Conservation (phyloP, 2,113 vertebrate genomes). For the Daboia siamensis region DNA sequence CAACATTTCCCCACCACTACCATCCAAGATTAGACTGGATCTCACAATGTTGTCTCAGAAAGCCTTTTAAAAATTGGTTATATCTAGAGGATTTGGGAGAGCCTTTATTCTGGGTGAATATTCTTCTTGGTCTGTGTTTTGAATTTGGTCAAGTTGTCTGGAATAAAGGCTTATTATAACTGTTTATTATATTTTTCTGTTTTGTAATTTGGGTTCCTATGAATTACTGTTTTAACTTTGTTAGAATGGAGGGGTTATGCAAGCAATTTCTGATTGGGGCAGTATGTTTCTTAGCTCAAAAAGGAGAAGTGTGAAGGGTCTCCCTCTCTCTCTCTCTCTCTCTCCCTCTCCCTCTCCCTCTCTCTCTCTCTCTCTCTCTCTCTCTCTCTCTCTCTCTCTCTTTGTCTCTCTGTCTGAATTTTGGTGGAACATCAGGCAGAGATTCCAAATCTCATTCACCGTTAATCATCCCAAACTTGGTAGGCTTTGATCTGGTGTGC, state of each 20-base stretch:
- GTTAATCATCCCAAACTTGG: too few relatives aligned
- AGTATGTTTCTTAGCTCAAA: neutral
- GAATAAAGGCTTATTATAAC: neutral
- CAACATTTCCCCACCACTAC: neutral
- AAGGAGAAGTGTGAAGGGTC: neutral
- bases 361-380: too few relatives aligned
- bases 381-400: too few relatives aligned
- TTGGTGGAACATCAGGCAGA: too few relatives aligned
- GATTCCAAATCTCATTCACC: too few relatives aligned
- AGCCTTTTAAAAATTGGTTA: neutral
- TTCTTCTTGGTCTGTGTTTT: neutral
- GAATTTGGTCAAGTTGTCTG: neutral
- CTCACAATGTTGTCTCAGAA: neutral
- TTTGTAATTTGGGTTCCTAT: neutral
- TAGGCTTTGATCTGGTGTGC: neutral
- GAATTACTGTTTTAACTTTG: neutral
- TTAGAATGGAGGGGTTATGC: neutral
- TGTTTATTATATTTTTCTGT: neutral
- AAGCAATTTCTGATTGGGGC: neutral
- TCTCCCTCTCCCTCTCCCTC: too few relatives aligned
- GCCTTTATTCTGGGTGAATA: neutral
- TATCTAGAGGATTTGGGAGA: neutral
- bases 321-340: too few relatives aligned
- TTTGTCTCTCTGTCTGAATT: too few relatives aligned
- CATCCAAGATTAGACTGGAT: neutral